A percentile compares a stretch with the other conserved stretches of the same genome.
These are phyloP conservation scores for Pogonognathellus flavescens DNA, from an alignment of 1,140 invertebrate genomes.

Conservation along the genomic window DNA sequence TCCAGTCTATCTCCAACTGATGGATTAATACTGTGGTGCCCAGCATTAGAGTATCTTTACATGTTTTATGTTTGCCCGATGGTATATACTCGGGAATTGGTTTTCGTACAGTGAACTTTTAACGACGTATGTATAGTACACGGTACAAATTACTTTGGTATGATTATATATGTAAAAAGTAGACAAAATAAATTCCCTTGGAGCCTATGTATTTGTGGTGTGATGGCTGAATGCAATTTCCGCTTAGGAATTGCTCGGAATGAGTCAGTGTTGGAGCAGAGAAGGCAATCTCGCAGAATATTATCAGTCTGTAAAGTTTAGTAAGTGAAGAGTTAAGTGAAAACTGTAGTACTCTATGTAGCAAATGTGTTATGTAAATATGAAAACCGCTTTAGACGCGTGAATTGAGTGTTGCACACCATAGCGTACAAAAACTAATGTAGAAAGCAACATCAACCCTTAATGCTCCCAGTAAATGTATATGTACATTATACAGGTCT, in stretches of 20 bases:
- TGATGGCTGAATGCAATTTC: slow-evolving; percentile 23
- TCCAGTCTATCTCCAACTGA: too few species aligned
- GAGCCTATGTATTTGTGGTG: neutral
- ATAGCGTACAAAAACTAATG: too few species aligned
- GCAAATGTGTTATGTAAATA: neutral
- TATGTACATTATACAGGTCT: neutral
- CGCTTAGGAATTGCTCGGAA: neutral
- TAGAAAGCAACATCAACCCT: too few species aligned
- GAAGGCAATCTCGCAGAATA: neutral
- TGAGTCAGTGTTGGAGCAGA: neutral
- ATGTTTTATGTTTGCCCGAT: too few species aligned
- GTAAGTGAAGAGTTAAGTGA: slow-evolving; percentile 12
- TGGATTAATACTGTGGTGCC: too few species aligned
- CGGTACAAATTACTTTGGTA: too few species aligned
- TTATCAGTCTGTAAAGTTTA: slow-evolving; percentile 1
- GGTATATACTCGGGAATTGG: too few species aligned
- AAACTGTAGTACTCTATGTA: neutral
- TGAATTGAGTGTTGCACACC: slow-evolving; percentile 13
- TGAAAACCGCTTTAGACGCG: neutral
- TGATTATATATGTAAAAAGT: too few species aligned
- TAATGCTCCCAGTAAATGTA: too few species aligned
- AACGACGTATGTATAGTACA: too few species aligned
- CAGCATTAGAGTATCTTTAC: too few species aligned
- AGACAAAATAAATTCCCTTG: neutral
- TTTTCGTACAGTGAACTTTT: too few species aligned